Base-by-base conservation (phyloP, 2,888 invertebrate species). In the Phasia obesa region DNA sequence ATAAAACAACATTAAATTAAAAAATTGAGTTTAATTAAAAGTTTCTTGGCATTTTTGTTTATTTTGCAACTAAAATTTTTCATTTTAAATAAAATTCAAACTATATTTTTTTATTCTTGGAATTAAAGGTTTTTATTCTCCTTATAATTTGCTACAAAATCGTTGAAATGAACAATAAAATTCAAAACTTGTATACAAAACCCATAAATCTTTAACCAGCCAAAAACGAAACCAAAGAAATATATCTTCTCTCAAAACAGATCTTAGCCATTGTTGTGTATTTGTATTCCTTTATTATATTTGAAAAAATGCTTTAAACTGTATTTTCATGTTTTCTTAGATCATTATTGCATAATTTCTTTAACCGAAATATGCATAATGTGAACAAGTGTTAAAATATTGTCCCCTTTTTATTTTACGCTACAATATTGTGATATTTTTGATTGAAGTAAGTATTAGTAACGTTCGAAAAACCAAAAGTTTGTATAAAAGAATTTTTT, bases 261-360 rank as follows among this genome's bases (percentile, higher is more conserved):
- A 67, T 53, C 31, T 47, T 21, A 55, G 25, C 55, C 77, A 70
- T 77, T 69, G 76, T 69, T 69, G n/a, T 21, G 42, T 42, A 15
- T 31, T 53, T 47, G 49, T 17, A 53, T 70, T 64, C 27, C 38
- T 77, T 31, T 65, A 23, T 75, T 64, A 11, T 35, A 23, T 59
- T 47, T 47, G 44, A 15, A 17, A 51, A 19, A 27, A 60, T 2
- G 31, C 21, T 44, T 64, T 53, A 21, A 64, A 44, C 19, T 35
- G 42, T 53, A 5, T 60, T n/a, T 69, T 77, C 17, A n/a, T 60
- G 27, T 53, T 59, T 38, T 27, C 35, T 21, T 13, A 44, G 51
- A 74, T 59, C 73, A 38, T 35, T 65, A 67, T 74, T 74, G 79
- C 79, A 80, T 80, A 74, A 74, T 74, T 55, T 60, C 44, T 69